These are phyloP conservation scores for Asarcornis scutulata DNA, from an alignment of 2,113 vertebrate species.

Conservation along the genomic window DNA sequence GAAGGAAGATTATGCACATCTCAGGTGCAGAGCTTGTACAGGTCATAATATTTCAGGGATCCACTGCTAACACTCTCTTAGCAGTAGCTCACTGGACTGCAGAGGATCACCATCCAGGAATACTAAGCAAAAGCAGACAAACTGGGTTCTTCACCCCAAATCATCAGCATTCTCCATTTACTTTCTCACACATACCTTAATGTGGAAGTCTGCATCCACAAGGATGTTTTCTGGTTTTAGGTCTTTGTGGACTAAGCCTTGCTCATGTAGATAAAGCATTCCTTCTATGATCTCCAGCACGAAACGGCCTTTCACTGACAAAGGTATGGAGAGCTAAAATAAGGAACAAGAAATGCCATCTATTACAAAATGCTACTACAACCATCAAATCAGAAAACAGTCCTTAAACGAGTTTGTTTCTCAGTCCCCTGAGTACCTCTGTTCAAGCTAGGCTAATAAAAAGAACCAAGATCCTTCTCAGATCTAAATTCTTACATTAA, in stretches of 20 bases:
- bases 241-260: constrained; percentile 91
- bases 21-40: not conserved
- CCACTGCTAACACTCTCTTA: not conserved
- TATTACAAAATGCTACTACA: not conserved
- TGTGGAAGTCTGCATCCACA: constrained; percentile 89
- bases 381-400: not conserved
- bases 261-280: constrained; percentile 89
- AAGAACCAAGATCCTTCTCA: not conserved
- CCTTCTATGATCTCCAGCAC: constrained; percentile 91
- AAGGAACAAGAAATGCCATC: not conserved
- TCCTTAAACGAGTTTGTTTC: not conserved
- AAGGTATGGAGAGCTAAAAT: constrained; percentile 82
- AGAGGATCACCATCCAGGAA: not conserved
- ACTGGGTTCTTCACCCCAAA: not conserved
- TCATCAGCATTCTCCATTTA: not conserved
- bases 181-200: constrained; percentile 83
- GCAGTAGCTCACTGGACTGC: not conserved
- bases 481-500: not conserved
- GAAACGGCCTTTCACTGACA: constrained; percentile 89
- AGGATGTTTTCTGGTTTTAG: constrained; percentile 97
- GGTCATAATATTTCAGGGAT: not conserved
- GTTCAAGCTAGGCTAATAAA: not conserved
- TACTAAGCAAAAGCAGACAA: not conserved
- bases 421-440: not conserved
- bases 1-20: not conserved